Conservation (phyloP, 2,888 invertebrate species). For the Dusona sp. region DNA sequence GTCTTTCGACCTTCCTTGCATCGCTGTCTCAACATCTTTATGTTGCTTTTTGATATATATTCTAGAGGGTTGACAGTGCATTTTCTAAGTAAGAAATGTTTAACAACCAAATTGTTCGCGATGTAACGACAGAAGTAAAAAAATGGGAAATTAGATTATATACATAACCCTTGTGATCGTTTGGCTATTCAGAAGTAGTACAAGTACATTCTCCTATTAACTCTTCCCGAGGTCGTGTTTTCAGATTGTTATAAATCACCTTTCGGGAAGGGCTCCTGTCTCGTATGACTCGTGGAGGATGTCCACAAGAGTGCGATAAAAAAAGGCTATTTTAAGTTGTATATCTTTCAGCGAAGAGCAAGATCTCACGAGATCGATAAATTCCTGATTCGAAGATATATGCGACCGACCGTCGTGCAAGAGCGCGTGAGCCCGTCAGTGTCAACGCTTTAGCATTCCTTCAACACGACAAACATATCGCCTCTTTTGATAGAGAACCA, state of each 20-base stretch:
- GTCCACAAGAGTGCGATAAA: conserved; percentile 24
- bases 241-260: conserved; percentile 65
- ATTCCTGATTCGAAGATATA: conserved; percentile 65
- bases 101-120: conserved; percentile 3
- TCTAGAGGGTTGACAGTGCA: conserved; percentile 10
- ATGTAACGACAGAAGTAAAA: conserved; percentile 61
- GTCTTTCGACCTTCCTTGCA: conserved; percentile 38
- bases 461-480: conserved; percentile 58
- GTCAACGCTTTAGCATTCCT: conserved; percentile 58
- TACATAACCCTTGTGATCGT: conserved; percentile 46
- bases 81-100: conserved; percentile 40
- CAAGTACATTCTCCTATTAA: conserved; percentile 2
- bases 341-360: conserved; percentile 52
- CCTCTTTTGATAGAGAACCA: conserved; percentile 62
- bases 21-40: conserved; percentile 5
- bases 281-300: conserved; percentile 59
- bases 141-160: conserved; percentile 78
- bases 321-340: conserved; percentile 62
- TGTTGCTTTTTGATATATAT: neutral
- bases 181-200: conserved; percentile 45
- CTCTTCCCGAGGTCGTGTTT: conserved; percentile 35
- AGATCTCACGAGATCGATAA: conserved; percentile 69
- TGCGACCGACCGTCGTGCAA: conserved; percentile 14
- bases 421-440: conserved; percentile 60
- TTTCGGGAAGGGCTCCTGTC: conserved; percentile 35